Evolutionary conservation across 2,888 invertebrate species (phyloP).

Genomic region (Tiphia femorata): DNA sequence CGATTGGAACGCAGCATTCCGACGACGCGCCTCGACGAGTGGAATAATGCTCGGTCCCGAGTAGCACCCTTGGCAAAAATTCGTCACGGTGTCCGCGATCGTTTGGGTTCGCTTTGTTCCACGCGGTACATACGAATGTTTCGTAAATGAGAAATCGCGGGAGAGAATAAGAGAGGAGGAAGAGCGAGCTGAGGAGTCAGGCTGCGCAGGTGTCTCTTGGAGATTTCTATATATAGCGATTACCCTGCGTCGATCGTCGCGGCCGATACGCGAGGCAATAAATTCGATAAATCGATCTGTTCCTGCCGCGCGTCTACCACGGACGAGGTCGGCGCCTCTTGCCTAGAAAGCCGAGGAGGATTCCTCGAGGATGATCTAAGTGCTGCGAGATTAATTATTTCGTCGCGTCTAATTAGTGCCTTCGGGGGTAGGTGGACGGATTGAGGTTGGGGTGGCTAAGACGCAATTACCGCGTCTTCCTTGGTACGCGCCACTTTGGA

Average conservation of each 20-base stretch:
- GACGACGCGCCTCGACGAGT: too few species aligned
- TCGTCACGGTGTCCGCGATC: too few species aligned
- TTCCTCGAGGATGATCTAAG: conserved; percentile 53
- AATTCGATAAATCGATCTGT: conserved; percentile 51
- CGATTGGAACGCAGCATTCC: too few species aligned
- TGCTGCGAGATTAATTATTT: conserved; percentile 56
- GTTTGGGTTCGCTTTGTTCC: too few species aligned
- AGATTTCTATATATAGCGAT: conserved; percentile 50
- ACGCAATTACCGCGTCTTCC: conserved; percentile 36
- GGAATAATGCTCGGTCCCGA: too few species aligned
- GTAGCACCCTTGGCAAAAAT: too few species aligned
- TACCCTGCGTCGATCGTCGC: conserved; percentile 31
- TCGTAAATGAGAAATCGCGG: too few species aligned
- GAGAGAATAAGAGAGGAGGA: neutral
- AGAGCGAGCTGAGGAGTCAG: neutral
- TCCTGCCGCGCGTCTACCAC: conserved; percentile 29
- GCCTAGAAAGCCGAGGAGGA: conserved; percentile 21
- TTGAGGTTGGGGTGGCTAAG: too few species aligned
- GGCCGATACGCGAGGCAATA: conserved; percentile 35
- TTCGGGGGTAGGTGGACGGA: too few species aligned
- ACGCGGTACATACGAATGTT: too few species aligned
- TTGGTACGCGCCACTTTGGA: conserved; percentile 22
- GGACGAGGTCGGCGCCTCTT: conserved; percentile 35
- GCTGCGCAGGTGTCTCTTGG: conserved; percentile 33
- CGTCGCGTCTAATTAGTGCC: conserved; percentile 55